Conservation (phyloP, 2,888 invertebrate genomes). For the Trissolcus brochymenae region DNA sequence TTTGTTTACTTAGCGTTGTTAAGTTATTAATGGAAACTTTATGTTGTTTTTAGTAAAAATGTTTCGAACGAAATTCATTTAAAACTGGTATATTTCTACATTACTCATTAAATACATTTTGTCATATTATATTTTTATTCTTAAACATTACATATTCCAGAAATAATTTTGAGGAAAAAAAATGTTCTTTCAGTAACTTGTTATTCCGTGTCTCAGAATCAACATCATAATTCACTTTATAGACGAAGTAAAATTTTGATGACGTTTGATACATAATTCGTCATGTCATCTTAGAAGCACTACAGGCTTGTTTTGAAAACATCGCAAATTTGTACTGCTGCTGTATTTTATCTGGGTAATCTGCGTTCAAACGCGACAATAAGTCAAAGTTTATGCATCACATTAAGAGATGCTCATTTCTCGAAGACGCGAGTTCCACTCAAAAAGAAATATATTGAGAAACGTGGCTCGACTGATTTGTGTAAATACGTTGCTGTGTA, state of each 20-base stretch:
- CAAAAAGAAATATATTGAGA: constrained; percentile 37
- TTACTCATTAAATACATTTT: background rate
- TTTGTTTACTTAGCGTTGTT: constrained; percentile 12
- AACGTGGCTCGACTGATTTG: constrained; percentile 41
- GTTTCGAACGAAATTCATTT: background rate
- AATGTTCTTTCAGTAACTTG: background rate
- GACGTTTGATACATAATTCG: constrained; percentile 11
- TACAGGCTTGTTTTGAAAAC: constrained; percentile 11
- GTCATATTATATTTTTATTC: too few relatives aligned
- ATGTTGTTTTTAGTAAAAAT: constrained; percentile 17
- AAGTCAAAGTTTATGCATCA: constrained; percentile 43
- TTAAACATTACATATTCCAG: too few relatives aligned
- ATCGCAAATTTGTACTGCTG: constrained; percentile 17
- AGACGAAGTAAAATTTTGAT: background rate
- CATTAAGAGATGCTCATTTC: constrained; percentile 39
- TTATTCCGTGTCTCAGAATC: background rate
- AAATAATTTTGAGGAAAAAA: background rate
- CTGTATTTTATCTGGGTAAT: constrained; percentile 15
- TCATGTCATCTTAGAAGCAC: constrained; percentile 1
- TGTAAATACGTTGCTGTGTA: constrained; percentile 49
- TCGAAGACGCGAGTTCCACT: constrained; percentile 7
- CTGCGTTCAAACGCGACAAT: constrained; percentile 30
- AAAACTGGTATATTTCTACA: background rate
- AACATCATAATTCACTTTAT: too few relatives aligned
- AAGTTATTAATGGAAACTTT: constrained; percentile 31